phyloP scores from a whole-genome alignment of 2,113 vertebrate species.

The Pedetes capensis region DNA sequence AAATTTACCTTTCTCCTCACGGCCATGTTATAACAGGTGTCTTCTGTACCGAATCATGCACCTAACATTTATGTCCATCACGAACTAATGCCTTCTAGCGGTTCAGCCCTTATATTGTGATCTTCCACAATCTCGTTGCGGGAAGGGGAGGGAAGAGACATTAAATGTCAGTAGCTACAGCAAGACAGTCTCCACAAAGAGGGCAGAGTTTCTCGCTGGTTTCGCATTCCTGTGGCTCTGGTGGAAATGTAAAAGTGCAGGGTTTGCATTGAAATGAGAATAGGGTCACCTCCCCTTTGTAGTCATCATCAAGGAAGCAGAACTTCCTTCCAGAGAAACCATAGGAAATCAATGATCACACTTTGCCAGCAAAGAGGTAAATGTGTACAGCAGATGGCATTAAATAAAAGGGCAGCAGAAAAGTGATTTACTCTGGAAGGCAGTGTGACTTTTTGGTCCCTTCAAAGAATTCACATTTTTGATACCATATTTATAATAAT shows the following conservation, averaged over 20 bases:
- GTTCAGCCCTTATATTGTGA: slow-evolving; percentile 34
- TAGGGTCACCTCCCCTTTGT: slow-evolving; percentile 91
- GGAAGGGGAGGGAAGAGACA: slow-evolving; percentile 60
- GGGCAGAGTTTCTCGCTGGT: slow-evolving; percentile 75
- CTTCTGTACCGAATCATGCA: background rate
- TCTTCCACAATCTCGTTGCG: slow-evolving; percentile 63
- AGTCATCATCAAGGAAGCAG: slow-evolving; percentile 89
- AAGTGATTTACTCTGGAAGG: slow-evolving; percentile 81
- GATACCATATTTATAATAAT: slow-evolving; percentile 64
- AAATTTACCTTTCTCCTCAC: background rate
- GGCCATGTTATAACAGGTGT: background rate
- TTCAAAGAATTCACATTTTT: slow-evolving; percentile 78
- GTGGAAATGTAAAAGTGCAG: slow-evolving; percentile 83
- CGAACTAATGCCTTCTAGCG: slow-evolving; percentile 61
- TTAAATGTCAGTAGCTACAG: slow-evolving; percentile 73
- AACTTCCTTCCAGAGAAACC: slow-evolving; percentile 90
- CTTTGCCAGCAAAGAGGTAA: slow-evolving; percentile 85
- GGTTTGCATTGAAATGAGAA: slow-evolving; percentile 87
- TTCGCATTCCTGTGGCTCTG: slow-evolving; percentile 73
- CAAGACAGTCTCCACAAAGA: slow-evolving; percentile 63
- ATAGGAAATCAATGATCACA: slow-evolving; percentile 94
- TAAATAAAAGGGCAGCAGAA: slow-evolving; percentile 84
- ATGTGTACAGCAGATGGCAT: slow-evolving; percentile 81
- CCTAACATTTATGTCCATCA: slow-evolving; percentile 65
- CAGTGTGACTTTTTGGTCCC: slow-evolving; percentile 78